A percentile compares a stretch with the other conserved stretches of the same genome.
Conservation (phyloP, 2,113 vertebrate species). For the Mormyrus iriodes region DNA sequence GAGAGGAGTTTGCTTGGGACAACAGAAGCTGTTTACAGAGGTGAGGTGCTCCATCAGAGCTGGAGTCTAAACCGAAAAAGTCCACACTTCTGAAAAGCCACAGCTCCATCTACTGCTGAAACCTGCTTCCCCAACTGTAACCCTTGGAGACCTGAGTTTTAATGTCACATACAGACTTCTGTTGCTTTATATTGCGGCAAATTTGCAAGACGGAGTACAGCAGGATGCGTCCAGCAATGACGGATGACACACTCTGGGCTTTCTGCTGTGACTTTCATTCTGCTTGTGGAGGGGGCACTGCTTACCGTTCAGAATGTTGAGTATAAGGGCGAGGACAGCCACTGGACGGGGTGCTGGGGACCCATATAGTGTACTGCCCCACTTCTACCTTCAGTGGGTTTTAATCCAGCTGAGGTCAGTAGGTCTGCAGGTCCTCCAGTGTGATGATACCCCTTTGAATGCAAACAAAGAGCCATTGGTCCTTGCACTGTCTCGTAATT, state of each 20-base stretch:
- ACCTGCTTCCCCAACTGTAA: neutral
- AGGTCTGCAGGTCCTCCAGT: conserved; percentile 72
- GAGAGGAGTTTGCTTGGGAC: neutral
- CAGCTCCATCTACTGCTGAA: neutral
- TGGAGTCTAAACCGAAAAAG: neutral
- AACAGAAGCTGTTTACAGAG: neutral
- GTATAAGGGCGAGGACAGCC: conserved; percentile 84
- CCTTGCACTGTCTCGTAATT: too few relatives aligned
- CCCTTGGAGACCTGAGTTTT: neutral
- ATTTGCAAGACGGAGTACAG: neutral
- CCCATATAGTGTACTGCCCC: conserved; percentile 67
- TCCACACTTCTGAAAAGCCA: neutral
- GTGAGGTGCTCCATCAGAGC: neutral
- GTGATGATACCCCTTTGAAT: conserved; percentile 81
- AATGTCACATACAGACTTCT: neutral
- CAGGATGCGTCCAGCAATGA: neutral
- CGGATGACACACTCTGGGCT: too few relatives aligned
- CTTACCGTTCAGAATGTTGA: conserved; percentile 86
- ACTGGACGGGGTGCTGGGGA: conserved; percentile 74
- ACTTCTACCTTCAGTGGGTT: conserved; percentile 62
- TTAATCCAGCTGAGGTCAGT: conserved; percentile 64
- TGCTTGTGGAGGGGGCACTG: neutral
- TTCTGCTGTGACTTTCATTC: neutral
- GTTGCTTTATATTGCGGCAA: neutral
- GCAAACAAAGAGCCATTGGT: conserved; percentile 30